Conservation (phyloP, 2,797 vertebrate species). For the Spatula versicolor region DNA sequence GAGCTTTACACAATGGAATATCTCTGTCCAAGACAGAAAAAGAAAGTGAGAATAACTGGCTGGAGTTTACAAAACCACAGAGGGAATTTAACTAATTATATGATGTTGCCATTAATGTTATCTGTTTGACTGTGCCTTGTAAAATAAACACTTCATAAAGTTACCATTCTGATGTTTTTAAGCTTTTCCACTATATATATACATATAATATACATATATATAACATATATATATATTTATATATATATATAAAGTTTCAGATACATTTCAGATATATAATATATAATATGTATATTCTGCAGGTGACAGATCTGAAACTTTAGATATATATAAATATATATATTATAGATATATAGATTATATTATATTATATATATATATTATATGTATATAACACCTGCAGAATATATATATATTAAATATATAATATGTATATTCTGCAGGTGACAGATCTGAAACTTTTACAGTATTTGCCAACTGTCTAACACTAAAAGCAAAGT, state of each 20-base stretch:
- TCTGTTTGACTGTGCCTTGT: not conserved
- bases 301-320: not conserved
- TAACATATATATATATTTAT: too few relatives aligned
- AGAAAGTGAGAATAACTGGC: conserved; percentile 12
- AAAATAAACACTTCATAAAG: not conserved
- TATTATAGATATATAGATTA: too few relatives aligned
- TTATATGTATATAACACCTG: too few relatives aligned
- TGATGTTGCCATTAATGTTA: not conserved
- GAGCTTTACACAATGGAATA: not conserved
- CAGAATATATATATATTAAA: too few relatives aligned
- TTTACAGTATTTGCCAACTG: not conserved
- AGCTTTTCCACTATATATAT: not conserved
- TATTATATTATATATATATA: too few relatives aligned
- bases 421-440: not conserved
- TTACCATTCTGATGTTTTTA: not conserved
- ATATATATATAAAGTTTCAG: too few relatives aligned
- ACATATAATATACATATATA: too few relatives aligned
- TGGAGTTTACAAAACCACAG: not conserved
- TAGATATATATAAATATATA: too few relatives aligned
- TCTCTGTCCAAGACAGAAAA: not conserved
- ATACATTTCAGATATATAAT: too few relatives aligned
- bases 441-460: not conserved
- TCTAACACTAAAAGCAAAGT: not conserved
- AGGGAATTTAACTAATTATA: not conserved
- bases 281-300: not conserved